Conservation (phyloP, 2,888 invertebrate genomes). For the Sphecodes monilicornis region DNA sequence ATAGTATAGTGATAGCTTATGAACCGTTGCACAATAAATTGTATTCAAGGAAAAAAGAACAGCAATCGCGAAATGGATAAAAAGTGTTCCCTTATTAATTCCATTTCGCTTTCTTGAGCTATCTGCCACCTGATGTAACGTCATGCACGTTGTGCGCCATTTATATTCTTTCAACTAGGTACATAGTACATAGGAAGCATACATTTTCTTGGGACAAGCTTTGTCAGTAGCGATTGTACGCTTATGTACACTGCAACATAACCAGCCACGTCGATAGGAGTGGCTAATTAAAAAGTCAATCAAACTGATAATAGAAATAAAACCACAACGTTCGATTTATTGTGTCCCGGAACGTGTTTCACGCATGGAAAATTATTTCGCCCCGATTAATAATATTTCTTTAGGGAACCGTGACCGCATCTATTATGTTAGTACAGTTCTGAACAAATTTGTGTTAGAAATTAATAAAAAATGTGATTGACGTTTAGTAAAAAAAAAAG, state of each 20-base stretch:
- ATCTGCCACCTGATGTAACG: background rate
- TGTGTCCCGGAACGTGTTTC: background rate
- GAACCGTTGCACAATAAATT: background rate
- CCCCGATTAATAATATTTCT: conserved; percentile 2
- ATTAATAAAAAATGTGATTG: background rate
- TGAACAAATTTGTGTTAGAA: background rate
- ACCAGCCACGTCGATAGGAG: conserved; percentile 19
- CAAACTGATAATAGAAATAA: conserved; percentile 67
- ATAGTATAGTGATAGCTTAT: background rate
- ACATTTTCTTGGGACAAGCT: conserved; percentile 14
- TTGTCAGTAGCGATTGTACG: conserved; percentile 12
- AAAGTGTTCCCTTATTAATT: background rate
- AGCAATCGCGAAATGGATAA: background rate
- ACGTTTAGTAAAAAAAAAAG: background rate
- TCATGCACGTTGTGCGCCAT: conserved; percentile 9
- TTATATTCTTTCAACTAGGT: conserved; percentile 4
- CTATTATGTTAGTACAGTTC: background rate
- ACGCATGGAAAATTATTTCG: conserved; percentile 16
- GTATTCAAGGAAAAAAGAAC: background rate
- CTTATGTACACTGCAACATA: conserved; percentile 7
- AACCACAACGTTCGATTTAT: conserved; percentile 40
- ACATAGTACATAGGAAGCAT: background rate
- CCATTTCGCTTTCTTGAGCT: background rate
- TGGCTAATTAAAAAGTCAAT: conserved; percentile 72
- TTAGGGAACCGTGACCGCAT: background rate